Evolutionary conservation across 1,140 invertebrate species (phyloP).

Genomic region (Aphidius ervi): DNA sequence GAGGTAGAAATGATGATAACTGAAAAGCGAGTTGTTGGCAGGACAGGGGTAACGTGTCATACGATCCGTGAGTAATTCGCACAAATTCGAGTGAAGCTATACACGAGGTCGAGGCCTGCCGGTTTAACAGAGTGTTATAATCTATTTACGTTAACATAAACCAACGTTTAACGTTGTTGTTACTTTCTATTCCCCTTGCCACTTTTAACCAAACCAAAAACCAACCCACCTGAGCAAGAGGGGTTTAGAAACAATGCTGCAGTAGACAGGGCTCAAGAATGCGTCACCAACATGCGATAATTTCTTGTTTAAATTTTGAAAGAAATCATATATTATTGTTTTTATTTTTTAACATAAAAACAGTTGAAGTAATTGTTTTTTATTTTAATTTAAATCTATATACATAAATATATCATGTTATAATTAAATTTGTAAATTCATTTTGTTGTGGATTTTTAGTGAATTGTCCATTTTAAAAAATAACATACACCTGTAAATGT

Average conservation of each 20-base stretch:
- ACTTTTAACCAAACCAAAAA: too few relatives aligned
- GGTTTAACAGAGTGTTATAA: constrained; percentile 57
- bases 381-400: too few relatives aligned
- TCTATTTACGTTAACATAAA: constrained; percentile 58
- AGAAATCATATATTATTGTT: neutral
- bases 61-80: constrained; percentile 55
- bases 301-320: constrained; percentile 31
- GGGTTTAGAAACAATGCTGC: constrained; percentile 35
- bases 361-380: too few relatives aligned
- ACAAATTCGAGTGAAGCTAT: constrained; percentile 37
- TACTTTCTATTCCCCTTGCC: constrained; percentile 27
- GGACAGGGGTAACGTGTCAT: constrained; percentile 53
- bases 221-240: constrained; percentile 17
- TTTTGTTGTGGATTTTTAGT: too few relatives aligned
- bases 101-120: constrained; percentile 35
- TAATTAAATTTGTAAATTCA: too few relatives aligned
- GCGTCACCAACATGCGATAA: constrained; percentile 51
- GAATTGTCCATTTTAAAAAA: too few relatives aligned
- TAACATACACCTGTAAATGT: too few relatives aligned
- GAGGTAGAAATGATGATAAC: constrained; percentile 43
- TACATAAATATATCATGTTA: too few relatives aligned
- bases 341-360: too few relatives aligned
- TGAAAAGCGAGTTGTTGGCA: constrained; percentile 48
- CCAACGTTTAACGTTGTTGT: constrained; percentile 53
- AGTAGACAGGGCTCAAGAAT: constrained; percentile 54